Evolutionary conservation across 2,113 vertebrate species (phyloP), one percentile per base, ranked within the genome.

Genomic region (Odocoileus hemionus): DNA sequence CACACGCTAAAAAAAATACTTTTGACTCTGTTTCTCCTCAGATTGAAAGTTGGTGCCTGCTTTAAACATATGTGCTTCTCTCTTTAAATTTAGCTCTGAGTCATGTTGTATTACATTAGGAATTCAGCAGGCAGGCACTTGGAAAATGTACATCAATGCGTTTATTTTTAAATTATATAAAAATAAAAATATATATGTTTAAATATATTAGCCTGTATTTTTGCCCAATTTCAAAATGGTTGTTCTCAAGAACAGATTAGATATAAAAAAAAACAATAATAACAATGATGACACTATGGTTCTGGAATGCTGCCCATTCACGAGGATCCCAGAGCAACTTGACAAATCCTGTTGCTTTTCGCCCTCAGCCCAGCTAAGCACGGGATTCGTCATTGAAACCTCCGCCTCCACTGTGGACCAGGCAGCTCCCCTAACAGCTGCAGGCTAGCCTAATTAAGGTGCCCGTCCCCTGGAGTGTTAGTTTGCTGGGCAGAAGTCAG

Each of bases 11-110:
- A 99, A 98, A 98, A 98, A 98, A 98, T 89, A 92, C 98, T 98
- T 98, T 95, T 98, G 94, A 96, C 97, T 98, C 98, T 98, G 97
- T 98, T 95, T 98, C 98, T 98, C 98, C 98, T 98, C 98, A 98
- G 98, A 98, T 97, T 98, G 95, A 98, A 98, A 98, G 98, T 98
- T 96, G 98, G 97, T 98, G 98, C 98, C 98, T 98, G 98, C 98
- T 98, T 96, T 97, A 98, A 98, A 98, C 97, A 97, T 98, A 98
- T 98, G 97, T 90, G 97, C 97, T 98, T 93, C 98, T 98, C 97
- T 79, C 98, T 97, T 98, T 98, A 99, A 98, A 99, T 97, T 95
- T 97, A 97, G 98, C 97, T 99, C 98, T 98, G 98, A 98, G 93
- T 98, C 94, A 86, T 98, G 97, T 98, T 98, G 98, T 98, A 52